A percentile compares a stretch with the other conserved stretches of the same genome.
phyloP scores from a whole-genome alignment of 1,140 invertebrate species.

The Hyles vespertilio region DNA sequence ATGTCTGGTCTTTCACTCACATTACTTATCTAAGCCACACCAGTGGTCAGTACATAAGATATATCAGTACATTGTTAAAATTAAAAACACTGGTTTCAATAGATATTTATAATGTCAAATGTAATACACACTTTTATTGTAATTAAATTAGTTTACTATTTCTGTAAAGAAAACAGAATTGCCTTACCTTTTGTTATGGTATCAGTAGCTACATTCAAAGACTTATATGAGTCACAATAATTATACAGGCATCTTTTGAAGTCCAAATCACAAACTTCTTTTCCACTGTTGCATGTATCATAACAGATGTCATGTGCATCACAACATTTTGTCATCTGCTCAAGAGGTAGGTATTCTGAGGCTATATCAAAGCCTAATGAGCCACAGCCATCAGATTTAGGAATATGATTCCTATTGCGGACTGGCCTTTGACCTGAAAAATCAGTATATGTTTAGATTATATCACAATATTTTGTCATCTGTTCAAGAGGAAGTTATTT shows the following conservation, averaged over 20 bases:
- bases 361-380: slow-evolving; percentile 84
- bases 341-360: slow-evolving; percentile 84
- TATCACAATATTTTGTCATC: slow-evolving; percentile 11
- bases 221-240: slow-evolving; percentile 85
- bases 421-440: slow-evolving; percentile 79
- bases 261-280: slow-evolving; percentile 90
- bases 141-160: too few species aligned
- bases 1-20: too few species aligned
- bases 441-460: too few species aligned
- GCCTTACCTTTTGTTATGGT: slow-evolving; percentile 79
- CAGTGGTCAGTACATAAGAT: too few species aligned
- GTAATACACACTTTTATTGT: too few species aligned
- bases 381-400: slow-evolving; percentile 89
- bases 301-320: slow-evolving; percentile 92
- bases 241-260: slow-evolving; percentile 91
- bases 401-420: slow-evolving; percentile 83
- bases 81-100: too few species aligned
- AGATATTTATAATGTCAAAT: too few species aligned
- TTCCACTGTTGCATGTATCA: slow-evolving; percentile 90
- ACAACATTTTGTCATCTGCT: slow-evolving; percentile 90
- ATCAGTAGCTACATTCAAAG: slow-evolving; percentile 77
- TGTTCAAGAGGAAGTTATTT: slow-evolving; percentile 85
- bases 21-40: too few species aligned
- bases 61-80: too few species aligned
- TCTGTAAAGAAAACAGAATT: too few species aligned